These are phyloP conservation scores for Platalea minor DNA, from an alignment of 2,797 vertebrate genomes.

Conservation along the genomic window DNA sequence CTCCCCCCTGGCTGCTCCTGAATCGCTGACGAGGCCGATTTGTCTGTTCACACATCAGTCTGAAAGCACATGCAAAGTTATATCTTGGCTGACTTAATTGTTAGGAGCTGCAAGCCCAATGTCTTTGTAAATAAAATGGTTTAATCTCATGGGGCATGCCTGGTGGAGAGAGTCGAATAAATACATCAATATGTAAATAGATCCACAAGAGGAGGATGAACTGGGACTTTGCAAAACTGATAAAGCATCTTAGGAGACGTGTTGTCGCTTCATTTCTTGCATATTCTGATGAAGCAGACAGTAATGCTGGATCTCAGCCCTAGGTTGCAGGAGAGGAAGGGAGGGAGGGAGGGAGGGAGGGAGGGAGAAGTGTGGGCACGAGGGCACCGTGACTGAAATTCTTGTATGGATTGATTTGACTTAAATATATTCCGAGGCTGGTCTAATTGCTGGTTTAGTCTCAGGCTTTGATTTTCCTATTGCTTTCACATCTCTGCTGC, in stretches of 20 bases:
- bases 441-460: conserved; percentile 65
- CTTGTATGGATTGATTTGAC: conserved; percentile 57
- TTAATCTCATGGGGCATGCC: conserved; percentile 45
- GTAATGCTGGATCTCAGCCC: conserved; percentile 10
- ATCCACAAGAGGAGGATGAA: background rate
- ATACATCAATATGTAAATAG: conserved; percentile 74
- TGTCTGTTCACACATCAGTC: conserved; percentile 16
- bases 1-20: background rate
- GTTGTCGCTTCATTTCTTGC: conserved; percentile 14
- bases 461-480: conserved; percentile 52
- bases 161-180: conserved; percentile 37
- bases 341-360: background rate
- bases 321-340: background rate
- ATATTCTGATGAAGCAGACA: conserved; percentile 42
- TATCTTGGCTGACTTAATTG: conserved; percentile 18
- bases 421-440: conserved; percentile 57
- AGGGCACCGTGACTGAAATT: conserved; percentile 29
- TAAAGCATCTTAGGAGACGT: conserved; percentile 50
- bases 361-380: background rate
- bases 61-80: conserved; percentile 19
- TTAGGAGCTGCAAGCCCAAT: conserved; percentile 17
- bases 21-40: background rate
- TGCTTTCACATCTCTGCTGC: conserved; percentile 21
- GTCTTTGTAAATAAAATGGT: conserved; percentile 67
- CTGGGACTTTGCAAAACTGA: conserved; percentile 63